These are phyloP conservation scores for Eolophus roseicapilla DNA, from an alignment of 2,113 vertebrate species.

Conservation along the genomic window DNA sequence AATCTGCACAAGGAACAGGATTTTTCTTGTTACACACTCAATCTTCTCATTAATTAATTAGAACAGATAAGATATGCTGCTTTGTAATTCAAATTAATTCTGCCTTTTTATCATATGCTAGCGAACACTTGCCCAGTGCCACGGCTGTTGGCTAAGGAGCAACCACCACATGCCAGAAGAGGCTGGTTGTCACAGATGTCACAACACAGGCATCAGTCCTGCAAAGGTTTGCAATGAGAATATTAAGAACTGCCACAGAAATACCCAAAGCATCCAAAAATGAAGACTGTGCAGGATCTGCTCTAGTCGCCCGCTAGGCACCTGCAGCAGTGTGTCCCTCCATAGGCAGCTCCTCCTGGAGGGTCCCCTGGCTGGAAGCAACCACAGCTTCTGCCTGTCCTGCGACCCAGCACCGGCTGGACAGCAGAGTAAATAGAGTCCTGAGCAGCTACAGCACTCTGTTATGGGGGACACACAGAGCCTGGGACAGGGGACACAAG, in stretches of 20 bases:
- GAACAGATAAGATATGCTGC: fast-evolving
- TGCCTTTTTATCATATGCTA: not conserved
- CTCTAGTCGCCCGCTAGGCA: fast-evolving
- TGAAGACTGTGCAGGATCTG: not conserved
- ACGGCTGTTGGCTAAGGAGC: not conserved
- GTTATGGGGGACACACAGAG: fast-evolving
- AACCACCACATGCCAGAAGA: not conserved
- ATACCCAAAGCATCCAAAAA: not conserved
- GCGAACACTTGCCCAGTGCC: fast-evolving
- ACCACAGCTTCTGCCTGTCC: fast-evolving
- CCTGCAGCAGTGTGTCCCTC: not conserved
- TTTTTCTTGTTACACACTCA: not conserved
- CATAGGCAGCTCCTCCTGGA: fast-evolving
- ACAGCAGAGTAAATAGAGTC: fast-evolving
- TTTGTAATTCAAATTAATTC: not conserved
- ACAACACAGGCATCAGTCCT: fast-evolving
- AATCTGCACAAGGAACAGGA: not conserved
- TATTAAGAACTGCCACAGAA: not conserved
- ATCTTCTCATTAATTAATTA: not conserved
- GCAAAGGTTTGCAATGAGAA: not conserved
- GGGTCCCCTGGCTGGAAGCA: not conserved
- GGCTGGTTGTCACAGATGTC: not conserved
- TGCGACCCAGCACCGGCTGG: fast-evolving
- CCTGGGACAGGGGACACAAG: not conserved
- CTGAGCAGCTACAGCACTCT: not conserved